These are phyloP conservation scores for Petaurus breviceps DNA, from an alignment of 2,113 vertebrate genomes.

Conservation along the genomic window DNA sequence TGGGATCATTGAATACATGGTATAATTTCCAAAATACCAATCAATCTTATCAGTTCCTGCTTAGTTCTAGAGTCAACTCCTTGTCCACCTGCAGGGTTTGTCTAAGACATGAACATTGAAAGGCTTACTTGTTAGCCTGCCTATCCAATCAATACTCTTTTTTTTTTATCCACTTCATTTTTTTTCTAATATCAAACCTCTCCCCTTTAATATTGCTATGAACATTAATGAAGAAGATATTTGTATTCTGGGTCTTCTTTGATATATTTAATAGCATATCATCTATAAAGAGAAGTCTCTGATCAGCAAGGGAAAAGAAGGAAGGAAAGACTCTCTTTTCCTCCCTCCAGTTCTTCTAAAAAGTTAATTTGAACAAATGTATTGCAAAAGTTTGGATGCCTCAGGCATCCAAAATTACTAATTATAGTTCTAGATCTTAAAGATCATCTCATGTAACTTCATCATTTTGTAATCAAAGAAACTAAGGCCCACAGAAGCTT, in stretches of 20 bases:
- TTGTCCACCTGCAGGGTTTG: neutral
- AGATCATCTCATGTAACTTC: neutral
- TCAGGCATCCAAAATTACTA: neutral
- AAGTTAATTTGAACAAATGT: neutral
- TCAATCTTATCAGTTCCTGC: neutral
- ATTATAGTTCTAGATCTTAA: neutral
- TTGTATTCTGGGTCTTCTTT: neutral
- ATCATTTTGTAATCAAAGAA: neutral
- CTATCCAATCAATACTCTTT: neutral
- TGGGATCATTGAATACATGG: neutral
- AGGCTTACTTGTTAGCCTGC: neutral
- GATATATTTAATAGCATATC: neutral
- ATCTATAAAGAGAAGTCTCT: neutral
- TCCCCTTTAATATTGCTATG: neutral
- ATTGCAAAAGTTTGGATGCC: neutral
- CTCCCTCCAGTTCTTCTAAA: neutral
- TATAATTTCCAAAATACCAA: neutral
- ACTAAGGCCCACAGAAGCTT: neutral
- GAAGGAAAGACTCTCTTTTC: neutral
- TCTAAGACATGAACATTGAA: neutral
- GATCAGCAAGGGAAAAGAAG: neutral
- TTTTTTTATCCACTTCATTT: neutral
- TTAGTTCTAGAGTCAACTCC: neutral
- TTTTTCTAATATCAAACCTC: neutral
- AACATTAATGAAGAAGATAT: neutral